phyloP scores from a whole-genome alignment of 2,113 vertebrate species.

The Oncorhynchus tshawytscha region DNA sequence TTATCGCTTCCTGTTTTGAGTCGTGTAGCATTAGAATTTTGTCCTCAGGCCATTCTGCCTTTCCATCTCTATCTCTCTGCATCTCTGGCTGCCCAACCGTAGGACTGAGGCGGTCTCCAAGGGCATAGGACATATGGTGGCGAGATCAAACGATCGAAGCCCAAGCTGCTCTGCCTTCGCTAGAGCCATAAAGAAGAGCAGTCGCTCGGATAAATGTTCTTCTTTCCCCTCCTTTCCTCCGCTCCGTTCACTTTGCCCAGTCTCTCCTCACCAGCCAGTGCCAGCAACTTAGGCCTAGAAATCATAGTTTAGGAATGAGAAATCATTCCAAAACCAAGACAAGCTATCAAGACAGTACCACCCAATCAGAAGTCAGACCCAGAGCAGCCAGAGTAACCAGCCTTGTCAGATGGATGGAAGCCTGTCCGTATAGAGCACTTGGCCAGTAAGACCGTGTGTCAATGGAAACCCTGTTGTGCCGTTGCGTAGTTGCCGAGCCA shows the following conservation, averaged over 20 bases:
- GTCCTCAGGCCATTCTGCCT: neutral
- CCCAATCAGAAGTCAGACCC: neutral
- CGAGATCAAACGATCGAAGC: neutral
- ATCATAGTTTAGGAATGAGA: neutral
- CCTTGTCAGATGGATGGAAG: neutral
- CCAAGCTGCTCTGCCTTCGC: conserved; percentile 6
- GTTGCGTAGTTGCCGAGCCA: conserved; percentile 1
- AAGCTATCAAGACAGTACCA: neutral
- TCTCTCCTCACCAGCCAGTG: neutral
- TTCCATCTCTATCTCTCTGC: conserved; percentile 2
- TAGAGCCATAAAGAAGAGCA: conserved; percentile 4
- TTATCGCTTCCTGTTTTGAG: neutral
- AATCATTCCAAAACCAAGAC: too few relatives aligned
- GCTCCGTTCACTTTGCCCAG: neutral
- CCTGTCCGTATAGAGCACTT: neutral
- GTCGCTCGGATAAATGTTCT: conserved; percentile 7
- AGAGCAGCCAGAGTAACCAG: neutral
- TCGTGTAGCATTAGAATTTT: neutral
- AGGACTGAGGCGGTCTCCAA: neutral
- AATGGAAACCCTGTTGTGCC: neutral
- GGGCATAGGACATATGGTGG: conserved; percentile 2
- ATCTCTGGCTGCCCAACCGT: neutral
- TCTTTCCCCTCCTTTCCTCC: neutral
- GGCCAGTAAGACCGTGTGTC: neutral
- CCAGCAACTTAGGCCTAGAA: neutral